These are phyloP conservation scores for Balaenoptera acutorostrata DNA, from an alignment of 2,113 vertebrate species.

Conservation along the genomic window DNA sequence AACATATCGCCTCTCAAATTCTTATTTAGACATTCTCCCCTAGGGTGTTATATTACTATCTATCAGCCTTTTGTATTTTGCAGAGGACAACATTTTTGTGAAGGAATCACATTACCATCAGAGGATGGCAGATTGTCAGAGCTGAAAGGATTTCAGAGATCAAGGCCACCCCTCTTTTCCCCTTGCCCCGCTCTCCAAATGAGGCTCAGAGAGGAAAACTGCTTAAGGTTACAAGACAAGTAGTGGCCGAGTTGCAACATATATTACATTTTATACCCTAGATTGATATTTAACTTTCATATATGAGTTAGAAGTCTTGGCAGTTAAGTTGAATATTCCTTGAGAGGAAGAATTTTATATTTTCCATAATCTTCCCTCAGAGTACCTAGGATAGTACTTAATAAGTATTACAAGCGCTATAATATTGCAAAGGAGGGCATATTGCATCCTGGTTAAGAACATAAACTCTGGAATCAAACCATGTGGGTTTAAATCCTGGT, in stretches of 20 bases:
- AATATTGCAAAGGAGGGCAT: neutral
- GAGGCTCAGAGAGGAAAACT: neutral
- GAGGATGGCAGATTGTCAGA: neutral
- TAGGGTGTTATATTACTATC: neutral
- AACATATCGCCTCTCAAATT: neutral
- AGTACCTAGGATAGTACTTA: neutral
- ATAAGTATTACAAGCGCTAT: neutral
- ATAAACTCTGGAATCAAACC: neutral
- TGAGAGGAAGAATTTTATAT: neutral
- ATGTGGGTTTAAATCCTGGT: neutral
- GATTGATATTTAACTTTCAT: neutral
- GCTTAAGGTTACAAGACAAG: neutral
- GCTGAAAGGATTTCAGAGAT: neutral
- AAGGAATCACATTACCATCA: neutral
- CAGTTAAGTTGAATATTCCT: neutral
- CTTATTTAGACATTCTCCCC: neutral
- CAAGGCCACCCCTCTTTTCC: neutral
- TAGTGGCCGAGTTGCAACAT: neutral
- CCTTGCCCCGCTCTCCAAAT: neutral
- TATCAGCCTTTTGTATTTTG: slow-evolving; percentile 10
- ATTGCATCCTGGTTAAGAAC: neutral
- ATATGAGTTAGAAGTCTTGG: neutral
- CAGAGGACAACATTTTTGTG: neutral
- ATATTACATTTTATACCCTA: neutral
- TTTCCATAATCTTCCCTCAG: neutral